Evolutionary conservation across 1,140 invertebrate species (phyloP), one percentile per base, ranked within the genome.

Genomic region (Spodoptera litura): DNA sequence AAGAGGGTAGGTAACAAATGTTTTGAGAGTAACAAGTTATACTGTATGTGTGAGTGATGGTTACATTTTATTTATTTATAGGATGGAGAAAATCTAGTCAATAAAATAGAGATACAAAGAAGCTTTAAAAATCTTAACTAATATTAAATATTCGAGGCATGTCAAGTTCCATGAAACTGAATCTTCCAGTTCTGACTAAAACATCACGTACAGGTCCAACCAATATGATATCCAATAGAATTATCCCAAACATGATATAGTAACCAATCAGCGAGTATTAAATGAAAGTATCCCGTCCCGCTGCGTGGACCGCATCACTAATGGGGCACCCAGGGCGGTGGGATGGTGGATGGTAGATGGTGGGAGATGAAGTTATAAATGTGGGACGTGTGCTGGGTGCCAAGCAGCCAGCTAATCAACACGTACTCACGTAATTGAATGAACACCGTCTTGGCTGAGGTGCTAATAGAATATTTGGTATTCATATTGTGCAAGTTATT

Each of bases 361-460:
- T 44, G 9, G 9, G 1, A 15, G 49, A 52, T 70, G 49, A 70
- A 51, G 66, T 52, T 52, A 70, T 70, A 70, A 70, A 31, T n/a
- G 12, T 4, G 12, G 15, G 20, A 70, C 66, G 66, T 70, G 66
- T 12, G 20, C 49, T 13, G 66, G 66, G 25, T 27, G 49, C 49
- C 11, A 52, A 70, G 66, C 4, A 70, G 44, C 13, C 11, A 64
- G 66, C 66, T 53, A 70, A 70, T 70, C 66, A 70, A 70, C 66
- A 70, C 66, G 66, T 44, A 52, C 20, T 13, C 11, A 3, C 49
- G 15, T 70, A 70, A 70, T 70, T 52, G 66, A 70, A 53, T 70
- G 38, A 66, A 38, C 5, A 20, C 35, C 62, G 15, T 66, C 62
- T 25, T 25, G 62, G 38, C 35, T 13, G 38, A 66, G n/a, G 38